phyloP scores from a whole-genome alignment of 2,797 vertebrate genomes.

The Rhabdomys pumilio region DNA sequence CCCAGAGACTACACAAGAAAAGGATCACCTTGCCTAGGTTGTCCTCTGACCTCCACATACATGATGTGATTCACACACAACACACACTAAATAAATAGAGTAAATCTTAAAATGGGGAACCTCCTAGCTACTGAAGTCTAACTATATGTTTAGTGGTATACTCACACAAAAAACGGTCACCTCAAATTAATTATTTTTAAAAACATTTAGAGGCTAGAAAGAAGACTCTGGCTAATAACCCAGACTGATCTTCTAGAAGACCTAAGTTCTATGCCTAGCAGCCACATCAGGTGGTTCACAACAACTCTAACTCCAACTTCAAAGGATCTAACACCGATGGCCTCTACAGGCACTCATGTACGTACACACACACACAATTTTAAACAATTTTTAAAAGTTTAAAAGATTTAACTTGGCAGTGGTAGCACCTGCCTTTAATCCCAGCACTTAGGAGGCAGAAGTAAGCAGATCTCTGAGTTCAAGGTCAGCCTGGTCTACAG shows the following conservation, averaged over 20 bases:
- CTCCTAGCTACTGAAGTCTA: slow-evolving; percentile 37
- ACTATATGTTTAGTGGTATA: slow-evolving; percentile 13
- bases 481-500: neutral
- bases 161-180: neutral
- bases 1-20: neutral
- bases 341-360: neutral
- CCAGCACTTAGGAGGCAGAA: neutral
- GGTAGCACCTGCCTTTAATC: neutral
- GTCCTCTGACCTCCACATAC: neutral
- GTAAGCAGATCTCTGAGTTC: neutral
- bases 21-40: neutral
- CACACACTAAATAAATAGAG: neutral
- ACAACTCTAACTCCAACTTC: neutral
- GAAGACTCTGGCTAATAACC: neutral
- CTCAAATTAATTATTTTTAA: neutral
- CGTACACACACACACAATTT: neutral
- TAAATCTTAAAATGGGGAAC: slow-evolving; percentile 9
- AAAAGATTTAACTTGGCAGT: neutral
- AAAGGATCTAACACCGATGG: neutral
- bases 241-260: neutral
- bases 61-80: neutral
- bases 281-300: neutral
- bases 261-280: neutral
- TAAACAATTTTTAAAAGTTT: too few species aligned
- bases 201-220: neutral